Base-by-base conservation (phyloP, 2,797 vertebrate species). In the Enteromius argenteus region DNA sequence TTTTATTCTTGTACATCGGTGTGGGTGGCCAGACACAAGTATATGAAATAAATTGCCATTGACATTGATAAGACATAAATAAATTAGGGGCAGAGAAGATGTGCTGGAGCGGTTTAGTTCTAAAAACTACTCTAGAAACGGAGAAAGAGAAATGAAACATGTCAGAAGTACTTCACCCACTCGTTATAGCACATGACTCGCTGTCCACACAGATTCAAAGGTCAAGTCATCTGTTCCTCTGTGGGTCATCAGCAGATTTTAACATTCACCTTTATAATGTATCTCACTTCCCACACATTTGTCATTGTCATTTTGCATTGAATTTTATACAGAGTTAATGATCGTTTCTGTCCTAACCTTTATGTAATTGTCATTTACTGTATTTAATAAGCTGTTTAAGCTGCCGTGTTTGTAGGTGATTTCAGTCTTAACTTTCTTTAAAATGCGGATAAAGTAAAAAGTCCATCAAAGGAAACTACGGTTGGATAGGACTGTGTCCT, bases 31-130 rank as follows among this genome's bases (percentile, higher is more conserved):
- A 78, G 37, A 78, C 39, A 17, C 64, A 11, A 58, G 73, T 23
- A 42, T 42, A 19, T 71, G 82, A 78, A 69, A 35, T 60, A 71
- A 84, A 78, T 78, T 60, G 37, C 11, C 73, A 51, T 21, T 67
- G 73, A 71, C 82, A 58, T 49, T 78, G 64, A 84, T 78, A 37
- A 42, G 64, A 58, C 62, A 46, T 64, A 76, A 67, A 83, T 83
- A 74, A 77, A 67, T n/a, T 49, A 58, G 62, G 73, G 37, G 2
- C 10, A 30, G 60, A 60, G 64, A 44, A 77, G 23, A 71, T 44
- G 74, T 35, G 27, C 51, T 78, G 14, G 37, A 42, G 66, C 75
- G 76, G 81, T 76, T 74, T 53, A 66, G 27, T 76, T 83, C 73
- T 76, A 76, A 76, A 53, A 68, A 27, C 46, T 30, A 66, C 27